Conservation (phyloP, 2,797 vertebrate genomes). For the Thamnophis elegans region DNA sequence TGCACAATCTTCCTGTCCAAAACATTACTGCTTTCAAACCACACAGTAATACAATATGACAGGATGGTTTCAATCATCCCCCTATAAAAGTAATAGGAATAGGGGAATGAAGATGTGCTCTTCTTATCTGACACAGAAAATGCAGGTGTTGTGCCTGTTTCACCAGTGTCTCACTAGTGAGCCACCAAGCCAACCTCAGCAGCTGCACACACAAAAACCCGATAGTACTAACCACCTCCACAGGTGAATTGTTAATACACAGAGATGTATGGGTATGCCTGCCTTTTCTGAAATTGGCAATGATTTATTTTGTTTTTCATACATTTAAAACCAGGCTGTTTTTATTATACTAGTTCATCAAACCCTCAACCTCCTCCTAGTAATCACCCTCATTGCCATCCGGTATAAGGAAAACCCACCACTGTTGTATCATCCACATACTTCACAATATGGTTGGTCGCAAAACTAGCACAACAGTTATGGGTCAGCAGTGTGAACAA, state of each 20-base stretch:
- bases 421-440: not conserved
- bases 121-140: not conserved
- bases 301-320: not conserved
- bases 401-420: not conserved
- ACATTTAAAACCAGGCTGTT: not conserved
- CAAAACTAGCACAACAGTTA: not conserved
- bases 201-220: not conserved
- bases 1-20: not conserved
- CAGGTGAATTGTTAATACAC: not conserved
- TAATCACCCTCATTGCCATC: not conserved
- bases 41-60: not conserved
- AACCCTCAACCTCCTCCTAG: not conserved
- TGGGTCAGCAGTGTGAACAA: not conserved
- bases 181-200: not conserved
- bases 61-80: not conserved
- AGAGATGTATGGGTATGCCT: not conserved
- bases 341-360: not conserved
- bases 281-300: not conserved
- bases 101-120: not conserved
- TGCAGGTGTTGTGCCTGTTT: not conserved
- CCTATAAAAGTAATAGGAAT: not conserved
- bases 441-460: not conserved
- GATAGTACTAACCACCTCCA: not conserved
- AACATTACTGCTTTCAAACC: not conserved
- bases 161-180: not conserved